A percentile compares a stretch with the other conserved stretches of the same genome.
Evolutionary conservation across 2,888 invertebrate species (phyloP).

Genomic region (Pollenia amentaria): DNA sequence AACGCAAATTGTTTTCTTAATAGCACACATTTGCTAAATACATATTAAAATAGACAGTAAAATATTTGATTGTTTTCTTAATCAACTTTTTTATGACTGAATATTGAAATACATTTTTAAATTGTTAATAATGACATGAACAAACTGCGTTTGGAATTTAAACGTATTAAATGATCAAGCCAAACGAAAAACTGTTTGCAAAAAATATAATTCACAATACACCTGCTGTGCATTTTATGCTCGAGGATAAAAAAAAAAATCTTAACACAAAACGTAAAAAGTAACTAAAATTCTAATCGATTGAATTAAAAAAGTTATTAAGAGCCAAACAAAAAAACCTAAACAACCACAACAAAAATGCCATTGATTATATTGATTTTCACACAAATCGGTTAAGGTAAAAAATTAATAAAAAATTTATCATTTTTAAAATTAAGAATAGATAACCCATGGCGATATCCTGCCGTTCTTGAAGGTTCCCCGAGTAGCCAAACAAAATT

Average conservation of each 20-base stretch:
- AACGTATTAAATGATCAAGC: constrained; percentile 16
- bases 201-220: constrained; percentile 47
- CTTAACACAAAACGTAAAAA: constrained; percentile 48
- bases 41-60: background rate
- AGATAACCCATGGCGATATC: constrained; percentile 77
- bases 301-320: constrained; percentile 78
- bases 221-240: constrained; percentile 80
- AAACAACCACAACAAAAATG: constrained; percentile 28
- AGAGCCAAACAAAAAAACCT: constrained; percentile 52
- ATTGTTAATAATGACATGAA: constrained; percentile 64
- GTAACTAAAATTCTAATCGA: constrained; percentile 78
- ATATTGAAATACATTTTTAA: constrained; percentile 27
- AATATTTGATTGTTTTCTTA: background rate
- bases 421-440: constrained; percentile 77
- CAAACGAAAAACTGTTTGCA: constrained; percentile 33
- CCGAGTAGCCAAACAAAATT: constrained; percentile 44
- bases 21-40: too few species aligned
- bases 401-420: constrained; percentile 65
- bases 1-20: too few species aligned
- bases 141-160: constrained; percentile 57
- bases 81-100: too few species aligned
- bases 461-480: constrained; percentile 77
- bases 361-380: constrained; percentile 37
- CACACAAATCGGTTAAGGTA: constrained; percentile 32
- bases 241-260: constrained; percentile 75